Evolutionary conservation across 2,113 vertebrate genomes (phyloP), one percentile per base, ranked within the genome.

Genomic region (Montifringilla adamsi): DNA sequence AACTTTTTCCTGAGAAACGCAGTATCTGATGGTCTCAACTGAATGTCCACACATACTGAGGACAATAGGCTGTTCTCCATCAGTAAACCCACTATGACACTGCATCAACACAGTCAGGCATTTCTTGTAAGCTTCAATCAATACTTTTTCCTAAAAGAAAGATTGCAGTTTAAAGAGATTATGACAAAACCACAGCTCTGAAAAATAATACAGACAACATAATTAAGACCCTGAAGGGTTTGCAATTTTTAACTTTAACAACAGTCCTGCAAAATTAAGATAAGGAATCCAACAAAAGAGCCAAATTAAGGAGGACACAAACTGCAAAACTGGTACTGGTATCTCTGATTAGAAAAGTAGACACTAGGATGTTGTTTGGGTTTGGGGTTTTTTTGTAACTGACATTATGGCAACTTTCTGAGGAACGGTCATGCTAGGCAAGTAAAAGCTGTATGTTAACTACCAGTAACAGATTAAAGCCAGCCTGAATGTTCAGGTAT

Each of bases 1-100:
- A 95, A 99, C 99, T 97, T 99, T 99, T 95, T 99, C 99, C 97
- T 99, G 99, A 92, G 99, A 99, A 94, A 99, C 99, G 72, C 99
- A 99, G 97, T 99, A 99, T 97, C 99, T 98, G 97, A 99, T 99
- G 18, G 99, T 99, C 84, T 99, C 99, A 80, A 99, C 98, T 7
- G 98, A 98, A 97, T 99, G 99, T 63, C 99, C 99, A 13, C 98
- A 98, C 97, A 99, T 98, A 75, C 97, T 99, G 89, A 99, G 98
- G 84, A 98, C 98, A 96, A 99, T 98, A 70, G 99, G 99, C 94
- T 99, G 99, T 35, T 99, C 99, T 27, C 99, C 99, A 30, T 99
- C 99, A 28, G 99, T 98, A 93, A 99, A 99, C 47, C 99, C 98
- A 67, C 98, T 98, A 24, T 99, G 99, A 96, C 99, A 99, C 69